phyloP scores from a whole-genome alignment of 1,140 invertebrate genomes.

The Frieseomelitta varia region DNA sequence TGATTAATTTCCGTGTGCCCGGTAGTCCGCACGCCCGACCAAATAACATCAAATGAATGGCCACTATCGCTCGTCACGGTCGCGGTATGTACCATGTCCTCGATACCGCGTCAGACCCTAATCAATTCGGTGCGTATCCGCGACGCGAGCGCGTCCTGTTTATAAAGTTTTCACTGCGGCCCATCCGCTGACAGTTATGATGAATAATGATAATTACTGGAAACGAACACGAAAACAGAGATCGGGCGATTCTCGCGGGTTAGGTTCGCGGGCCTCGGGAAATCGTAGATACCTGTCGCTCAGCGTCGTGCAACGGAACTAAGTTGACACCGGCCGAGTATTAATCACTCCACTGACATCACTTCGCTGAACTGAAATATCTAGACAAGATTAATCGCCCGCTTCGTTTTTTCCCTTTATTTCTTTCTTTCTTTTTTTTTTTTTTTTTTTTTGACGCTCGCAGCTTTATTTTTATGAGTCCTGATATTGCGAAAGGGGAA shows the following conservation, averaged over 20 bases:
- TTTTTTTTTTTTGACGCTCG: not conserved
- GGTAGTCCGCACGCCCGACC: not conserved
- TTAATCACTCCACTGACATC: slow-evolving; percentile 18
- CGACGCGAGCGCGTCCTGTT: not conserved
- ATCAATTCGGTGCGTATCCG: not conserved
- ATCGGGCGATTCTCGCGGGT: not conserved
- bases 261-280: too few species aligned
- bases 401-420: too few species aligned
- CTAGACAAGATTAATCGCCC: slow-evolving; percentile 9
- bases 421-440: too few species aligned
- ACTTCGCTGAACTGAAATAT: not conserved
- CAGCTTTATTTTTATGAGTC: not conserved
- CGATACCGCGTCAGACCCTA: not conserved
- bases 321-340: slow-evolving; percentile 2
- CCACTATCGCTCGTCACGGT: not conserved
- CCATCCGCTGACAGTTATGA: not conserved
- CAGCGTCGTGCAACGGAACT: slow-evolving; percentile 15
- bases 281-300: not conserved
- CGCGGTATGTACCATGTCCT: not conserved
- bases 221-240: not conserved
- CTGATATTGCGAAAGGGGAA: too few species aligned
- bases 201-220: not conserved
- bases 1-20: slow-evolving; percentile 17
- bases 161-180: not conserved
- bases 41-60: slow-evolving; percentile 19